phyloP scores from a whole-genome alignment of 2,113 vertebrate genomes.

The Thunnus thynnus region DNA sequence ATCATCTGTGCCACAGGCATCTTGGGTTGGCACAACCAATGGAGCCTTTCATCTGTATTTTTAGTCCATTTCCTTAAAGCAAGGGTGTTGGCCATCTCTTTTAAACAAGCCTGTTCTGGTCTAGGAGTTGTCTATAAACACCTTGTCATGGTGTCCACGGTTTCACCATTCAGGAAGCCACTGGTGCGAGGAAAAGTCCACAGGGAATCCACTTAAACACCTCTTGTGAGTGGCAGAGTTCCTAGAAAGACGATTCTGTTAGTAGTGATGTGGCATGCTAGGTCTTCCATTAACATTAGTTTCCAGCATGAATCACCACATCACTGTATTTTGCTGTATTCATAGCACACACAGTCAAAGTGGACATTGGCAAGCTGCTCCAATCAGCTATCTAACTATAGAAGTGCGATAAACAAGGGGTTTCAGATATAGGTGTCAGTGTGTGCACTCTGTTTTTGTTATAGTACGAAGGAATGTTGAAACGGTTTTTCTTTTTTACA shows the following conservation, averaged over 20 bases:
- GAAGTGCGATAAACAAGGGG: too few species aligned
- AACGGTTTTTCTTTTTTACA: too few species aligned
- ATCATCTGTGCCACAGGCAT: constrained; percentile 62
- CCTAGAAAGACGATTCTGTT: not conserved
- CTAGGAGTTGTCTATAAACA: constrained; percentile 3
- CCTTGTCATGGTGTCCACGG: not conserved
- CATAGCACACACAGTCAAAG: not conserved
- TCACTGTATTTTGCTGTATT: not conserved
- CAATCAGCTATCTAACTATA: not conserved
- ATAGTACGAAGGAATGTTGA: too few species aligned
- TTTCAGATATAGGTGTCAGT: too few species aligned
- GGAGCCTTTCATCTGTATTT: constrained; percentile 50
- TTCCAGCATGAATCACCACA: not conserved
- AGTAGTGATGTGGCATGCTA: not conserved
- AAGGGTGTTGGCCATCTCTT: constrained; percentile 37
- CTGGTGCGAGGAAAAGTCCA: not conserved
- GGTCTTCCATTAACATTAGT: not conserved
- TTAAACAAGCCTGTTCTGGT: constrained; percentile 11
- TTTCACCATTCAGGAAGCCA: not conserved
- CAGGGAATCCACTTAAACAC: not conserved
- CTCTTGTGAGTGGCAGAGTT: not conserved
- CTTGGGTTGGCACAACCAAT: constrained; percentile 59
- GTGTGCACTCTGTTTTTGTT: too few species aligned
- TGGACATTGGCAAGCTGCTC: not conserved
- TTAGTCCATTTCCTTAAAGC: constrained; percentile 27